phyloP scores from a whole-genome alignment of 2,113 vertebrate genomes.

The Pangasianodon hypophthalmus region DNA sequence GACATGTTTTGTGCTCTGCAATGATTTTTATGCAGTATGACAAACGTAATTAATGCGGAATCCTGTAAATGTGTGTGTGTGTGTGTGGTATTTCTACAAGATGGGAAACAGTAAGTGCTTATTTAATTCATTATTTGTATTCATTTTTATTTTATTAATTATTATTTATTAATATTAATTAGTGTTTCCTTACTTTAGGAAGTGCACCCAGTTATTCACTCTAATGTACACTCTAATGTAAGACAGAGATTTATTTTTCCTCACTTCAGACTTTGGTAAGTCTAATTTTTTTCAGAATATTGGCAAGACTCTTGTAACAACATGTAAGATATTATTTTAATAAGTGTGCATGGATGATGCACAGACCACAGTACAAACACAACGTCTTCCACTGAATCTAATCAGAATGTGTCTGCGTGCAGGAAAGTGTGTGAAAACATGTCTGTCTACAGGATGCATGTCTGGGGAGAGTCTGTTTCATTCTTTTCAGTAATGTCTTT shows the following conservation, averaged over 20 bases:
- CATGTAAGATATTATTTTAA: not conserved
- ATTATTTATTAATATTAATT: too few species aligned
- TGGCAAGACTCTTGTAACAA: constrained; percentile 2
- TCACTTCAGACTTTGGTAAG: not conserved
- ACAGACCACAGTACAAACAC: not conserved
- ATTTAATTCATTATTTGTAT: too few species aligned
- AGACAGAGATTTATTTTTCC: not conserved
- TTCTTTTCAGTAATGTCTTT: not conserved
- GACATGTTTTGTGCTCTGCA: not conserved
- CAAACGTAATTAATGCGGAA: not conserved
- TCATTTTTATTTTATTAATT: too few species aligned
- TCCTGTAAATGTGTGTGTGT: not conserved
- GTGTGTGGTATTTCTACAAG: too few species aligned
- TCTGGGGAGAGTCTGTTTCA: not conserved
- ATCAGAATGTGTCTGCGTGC: not conserved
- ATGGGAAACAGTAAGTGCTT: too few species aligned
- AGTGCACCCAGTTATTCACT: not conserved
- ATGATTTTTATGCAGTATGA: not conserved
- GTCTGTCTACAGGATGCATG: not conserved
- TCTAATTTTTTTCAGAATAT: not conserved
- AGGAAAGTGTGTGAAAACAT: constrained; percentile 13
- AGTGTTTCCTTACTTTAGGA: too few species aligned
- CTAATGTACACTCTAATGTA: not conserved
- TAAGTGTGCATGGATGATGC: not conserved
- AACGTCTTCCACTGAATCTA: not conserved